phyloP scores from a whole-genome alignment of 2,888 invertebrate genomes.

The Loripinus fragilis region DNA sequence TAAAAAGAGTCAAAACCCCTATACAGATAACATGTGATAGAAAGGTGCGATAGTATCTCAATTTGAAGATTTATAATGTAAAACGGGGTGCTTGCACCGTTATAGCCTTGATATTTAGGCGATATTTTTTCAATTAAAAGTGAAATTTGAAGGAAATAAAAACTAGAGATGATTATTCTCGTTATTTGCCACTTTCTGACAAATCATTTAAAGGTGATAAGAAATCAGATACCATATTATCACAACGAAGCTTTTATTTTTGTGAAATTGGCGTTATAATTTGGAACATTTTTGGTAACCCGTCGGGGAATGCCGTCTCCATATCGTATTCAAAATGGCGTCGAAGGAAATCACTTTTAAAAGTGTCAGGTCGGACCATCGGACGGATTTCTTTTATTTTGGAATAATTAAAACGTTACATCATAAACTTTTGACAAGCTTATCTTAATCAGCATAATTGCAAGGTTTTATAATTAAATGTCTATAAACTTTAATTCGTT shows the following conservation, averaged over 20 bases:
- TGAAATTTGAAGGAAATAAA: constrained; percentile 9
- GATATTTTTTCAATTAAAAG: constrained; percentile 12
- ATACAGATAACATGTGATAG: constrained; percentile 5
- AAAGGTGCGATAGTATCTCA: neutral
- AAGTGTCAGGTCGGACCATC: neutral
- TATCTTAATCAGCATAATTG: neutral
- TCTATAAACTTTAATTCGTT: neutral
- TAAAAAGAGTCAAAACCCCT: constrained; percentile 10
- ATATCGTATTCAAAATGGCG: neutral
- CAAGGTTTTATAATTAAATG: constrained; percentile 9
- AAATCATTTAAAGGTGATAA: neutral
- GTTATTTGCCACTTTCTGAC: neutral
- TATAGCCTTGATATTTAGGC: constrained; percentile 3
- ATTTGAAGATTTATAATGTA: constrained; percentile 1
- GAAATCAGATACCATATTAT: constrained; percentile 16
- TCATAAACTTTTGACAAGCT: neutral
- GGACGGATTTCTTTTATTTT: neutral
- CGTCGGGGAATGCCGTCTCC: neutral
- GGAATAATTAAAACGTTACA: neutral
- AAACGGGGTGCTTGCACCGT: neutral
- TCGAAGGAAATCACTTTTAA: neutral
- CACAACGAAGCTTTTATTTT: neutral
- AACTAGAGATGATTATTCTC: neutral
- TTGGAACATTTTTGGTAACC: neutral
- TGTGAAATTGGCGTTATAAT: constrained; percentile 11